Conservation (phyloP, 2,113 vertebrate genomes). For the Rhinopomastus cyanomelas region DNA sequence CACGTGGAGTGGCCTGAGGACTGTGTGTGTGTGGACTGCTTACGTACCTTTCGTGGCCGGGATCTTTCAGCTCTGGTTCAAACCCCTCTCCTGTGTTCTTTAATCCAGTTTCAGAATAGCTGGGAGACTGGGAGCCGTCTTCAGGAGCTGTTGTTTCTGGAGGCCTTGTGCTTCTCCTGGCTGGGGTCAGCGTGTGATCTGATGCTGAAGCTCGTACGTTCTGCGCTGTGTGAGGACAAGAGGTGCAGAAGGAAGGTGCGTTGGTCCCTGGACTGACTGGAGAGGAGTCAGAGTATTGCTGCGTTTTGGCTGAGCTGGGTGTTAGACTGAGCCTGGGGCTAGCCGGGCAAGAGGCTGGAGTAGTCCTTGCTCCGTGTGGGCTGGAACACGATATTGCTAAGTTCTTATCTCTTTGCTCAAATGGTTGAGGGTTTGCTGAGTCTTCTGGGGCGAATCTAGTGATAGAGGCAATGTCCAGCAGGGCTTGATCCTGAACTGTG, state of each 20-base stretch:
- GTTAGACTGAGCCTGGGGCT: slow-evolving; percentile 40
- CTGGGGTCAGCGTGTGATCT: slow-evolving; percentile 16
- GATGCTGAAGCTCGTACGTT: slow-evolving; percentile 31
- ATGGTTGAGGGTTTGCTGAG: neutral
- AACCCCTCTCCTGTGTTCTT: slow-evolving; percentile 34
- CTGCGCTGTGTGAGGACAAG: slow-evolving; percentile 55
- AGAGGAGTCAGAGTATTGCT: slow-evolving; percentile 45
- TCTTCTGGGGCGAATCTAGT: slow-evolving; percentile 31
- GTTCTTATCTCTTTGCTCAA: slow-evolving; percentile 12
- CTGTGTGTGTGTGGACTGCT: neutral
- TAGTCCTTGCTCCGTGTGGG: neutral
- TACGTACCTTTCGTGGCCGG: slow-evolving; percentile 52
- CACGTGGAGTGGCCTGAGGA: neutral
- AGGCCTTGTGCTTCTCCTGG: slow-evolving; percentile 68
- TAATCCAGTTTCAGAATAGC: slow-evolving; percentile 20
- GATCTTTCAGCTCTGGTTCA: slow-evolving; percentile 38
- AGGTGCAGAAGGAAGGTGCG: slow-evolving; percentile 27
- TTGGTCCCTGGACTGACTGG: slow-evolving; percentile 53
- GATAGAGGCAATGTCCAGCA: slow-evolving; percentile 46
- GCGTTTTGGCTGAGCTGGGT: slow-evolving; percentile 50
- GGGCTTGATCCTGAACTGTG: slow-evolving; percentile 55
- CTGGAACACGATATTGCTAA: slow-evolving; percentile 21
- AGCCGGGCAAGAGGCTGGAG: neutral
- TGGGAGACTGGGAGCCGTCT: slow-evolving; percentile 48
- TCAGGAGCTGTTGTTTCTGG: slow-evolving; percentile 23